phyloP scores from a whole-genome alignment of 2,797 vertebrate genomes.

The Acipenser oxyrinchus region DNA sequence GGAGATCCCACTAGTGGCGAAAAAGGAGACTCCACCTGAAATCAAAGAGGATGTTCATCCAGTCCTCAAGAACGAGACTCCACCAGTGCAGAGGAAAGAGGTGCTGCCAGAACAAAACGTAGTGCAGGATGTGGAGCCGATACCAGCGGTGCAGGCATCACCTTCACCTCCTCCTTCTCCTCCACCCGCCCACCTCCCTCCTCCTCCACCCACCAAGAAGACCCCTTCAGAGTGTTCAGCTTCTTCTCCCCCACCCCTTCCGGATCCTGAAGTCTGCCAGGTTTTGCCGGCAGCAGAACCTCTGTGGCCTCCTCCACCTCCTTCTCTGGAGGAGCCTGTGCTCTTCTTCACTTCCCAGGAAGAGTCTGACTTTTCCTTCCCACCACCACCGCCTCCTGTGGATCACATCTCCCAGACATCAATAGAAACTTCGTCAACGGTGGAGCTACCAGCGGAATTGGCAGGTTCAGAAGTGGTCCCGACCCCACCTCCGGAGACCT shows the following conservation, averaged over 20 bases:
- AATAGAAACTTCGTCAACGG: conserved; percentile 21
- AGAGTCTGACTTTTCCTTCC: conserved; percentile 65
- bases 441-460: conserved; percentile 10
- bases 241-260: conserved; percentile 17
- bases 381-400: conserved; percentile 58
- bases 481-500: conserved; percentile 22
- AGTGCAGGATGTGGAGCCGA: not conserved
- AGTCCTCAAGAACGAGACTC: conserved; percentile 5
- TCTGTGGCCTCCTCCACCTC: conserved; percentile 83
- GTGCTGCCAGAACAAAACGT: not conserved
- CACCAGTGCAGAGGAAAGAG: conserved; percentile 16
- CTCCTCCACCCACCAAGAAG: conserved; percentile 72
- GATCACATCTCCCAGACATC: conserved; percentile 16
- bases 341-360: conserved; percentile 77
- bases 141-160: conserved; percentile 29
- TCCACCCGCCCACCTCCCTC: conserved; percentile 78
- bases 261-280: conserved; percentile 29
- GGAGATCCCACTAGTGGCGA: conserved; percentile 15
- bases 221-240: conserved; percentile 32
- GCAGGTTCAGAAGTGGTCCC: conserved; percentile 6
- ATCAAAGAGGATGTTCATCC: conserved; percentile 17
- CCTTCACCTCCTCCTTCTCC: conserved; percentile 67
- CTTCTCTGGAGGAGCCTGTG: conserved; percentile 66
- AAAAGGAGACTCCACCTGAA: conserved; percentile 14
- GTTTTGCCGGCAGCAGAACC: conserved; percentile 37